Conservation (phyloP, 2,797 vertebrate species). For the Amniataba percoides region DNA sequence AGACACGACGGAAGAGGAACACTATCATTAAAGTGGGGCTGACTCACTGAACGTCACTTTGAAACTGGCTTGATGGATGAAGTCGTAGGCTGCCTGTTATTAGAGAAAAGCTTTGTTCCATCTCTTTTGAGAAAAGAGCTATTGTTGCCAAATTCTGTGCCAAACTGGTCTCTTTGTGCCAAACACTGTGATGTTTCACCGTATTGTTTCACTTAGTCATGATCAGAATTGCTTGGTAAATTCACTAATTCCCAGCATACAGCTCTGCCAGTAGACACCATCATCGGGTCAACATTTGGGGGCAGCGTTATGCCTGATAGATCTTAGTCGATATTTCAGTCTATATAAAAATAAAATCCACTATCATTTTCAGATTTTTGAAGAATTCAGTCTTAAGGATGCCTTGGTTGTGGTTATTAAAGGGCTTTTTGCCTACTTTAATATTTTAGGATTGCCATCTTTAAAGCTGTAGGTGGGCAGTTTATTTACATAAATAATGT, state of each 20-base stretch:
- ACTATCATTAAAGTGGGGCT: not conserved
- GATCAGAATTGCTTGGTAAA: conserved; percentile 15
- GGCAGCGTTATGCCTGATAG: not conserved
- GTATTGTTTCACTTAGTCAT: conserved; percentile 21
- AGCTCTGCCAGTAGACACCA: not conserved
- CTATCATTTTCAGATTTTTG: not conserved
- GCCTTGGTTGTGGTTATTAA: not conserved
- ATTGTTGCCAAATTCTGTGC: conserved; percentile 11
- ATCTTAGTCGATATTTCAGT: not conserved
- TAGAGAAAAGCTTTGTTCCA: conserved; percentile 38
- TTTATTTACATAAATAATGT: not conserved
- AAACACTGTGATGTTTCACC: conserved; percentile 8
- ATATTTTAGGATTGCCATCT: not conserved
- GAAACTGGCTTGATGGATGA: conserved; percentile 35
- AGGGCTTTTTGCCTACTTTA: not conserved
- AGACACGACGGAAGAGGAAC: not conserved
- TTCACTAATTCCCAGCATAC: not conserved
- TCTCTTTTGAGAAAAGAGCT: conserved; percentile 26
- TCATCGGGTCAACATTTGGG: not conserved
- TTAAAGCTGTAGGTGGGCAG: not conserved
- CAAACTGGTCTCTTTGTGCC: conserved; percentile 15
- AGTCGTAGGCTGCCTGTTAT: conserved; percentile 25
- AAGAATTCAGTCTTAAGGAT: not conserved
- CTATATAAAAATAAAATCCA: not conserved
- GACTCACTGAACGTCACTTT: conserved; percentile 25